phyloP scores from a whole-genome alignment of 2,113 vertebrate species.

The Mystacornis crossleyi region DNA sequence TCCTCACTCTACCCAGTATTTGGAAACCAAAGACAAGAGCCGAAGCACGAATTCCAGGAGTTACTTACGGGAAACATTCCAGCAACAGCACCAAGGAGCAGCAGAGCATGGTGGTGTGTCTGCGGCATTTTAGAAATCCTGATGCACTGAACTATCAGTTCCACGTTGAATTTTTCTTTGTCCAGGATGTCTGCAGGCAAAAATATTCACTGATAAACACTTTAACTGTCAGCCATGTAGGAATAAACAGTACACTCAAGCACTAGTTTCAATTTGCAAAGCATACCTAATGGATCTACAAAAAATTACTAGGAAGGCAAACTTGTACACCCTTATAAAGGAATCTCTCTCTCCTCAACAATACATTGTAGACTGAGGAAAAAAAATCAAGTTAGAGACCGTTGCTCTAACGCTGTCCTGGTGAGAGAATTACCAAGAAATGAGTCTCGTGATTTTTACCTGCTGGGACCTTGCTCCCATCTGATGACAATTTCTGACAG shows the following conservation, averaged over 20 bases:
- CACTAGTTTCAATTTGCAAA: background rate
- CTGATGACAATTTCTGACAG: slow-evolving; percentile 84
- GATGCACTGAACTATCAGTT: slow-evolving; percentile 93
- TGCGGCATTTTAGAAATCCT: slow-evolving; percentile 89
- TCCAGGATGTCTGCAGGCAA: slow-evolving; percentile 81
- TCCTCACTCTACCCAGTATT: background rate
- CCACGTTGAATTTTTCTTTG: slow-evolving; percentile 94
- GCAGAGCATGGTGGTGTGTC: slow-evolving; percentile 94
- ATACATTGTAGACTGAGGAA: background rate
- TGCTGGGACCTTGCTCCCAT: slow-evolving; percentile 74
- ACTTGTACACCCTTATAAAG: background rate
- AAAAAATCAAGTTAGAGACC: background rate
- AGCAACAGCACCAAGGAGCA: slow-evolving; percentile 87
- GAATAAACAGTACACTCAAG: background rate
- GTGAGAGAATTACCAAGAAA: background rate
- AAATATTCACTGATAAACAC: background rate
- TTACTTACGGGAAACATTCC: slow-evolving; percentile 91
- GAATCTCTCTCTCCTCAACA: background rate
- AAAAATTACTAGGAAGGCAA: background rate
- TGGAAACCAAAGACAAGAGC: background rate
- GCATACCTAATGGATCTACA: background rate
- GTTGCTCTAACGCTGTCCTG: background rate
- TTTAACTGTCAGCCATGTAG: background rate
- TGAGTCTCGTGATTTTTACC: slow-evolving; percentile 62
- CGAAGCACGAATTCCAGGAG: fast-evolving